Evolutionary conservation across 1,140 invertebrate species (phyloP), one percentile per base, ranked within the genome.

Genomic region (Drosophila equinoxialis): DNA sequence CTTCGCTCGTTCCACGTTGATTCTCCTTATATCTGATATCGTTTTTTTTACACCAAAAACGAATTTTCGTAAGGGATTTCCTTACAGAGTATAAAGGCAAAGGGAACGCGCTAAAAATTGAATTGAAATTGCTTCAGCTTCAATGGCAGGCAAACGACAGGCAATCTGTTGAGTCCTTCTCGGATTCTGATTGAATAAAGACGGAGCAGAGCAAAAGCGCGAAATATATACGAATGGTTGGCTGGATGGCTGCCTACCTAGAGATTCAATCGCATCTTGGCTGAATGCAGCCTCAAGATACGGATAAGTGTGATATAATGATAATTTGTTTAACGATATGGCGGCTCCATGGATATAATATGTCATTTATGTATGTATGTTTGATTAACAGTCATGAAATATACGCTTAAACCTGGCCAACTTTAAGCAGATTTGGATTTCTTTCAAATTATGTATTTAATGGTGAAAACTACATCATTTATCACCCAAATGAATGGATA

Each of bases 41-140:
- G 17, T 13, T 14, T 45, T 64, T 71, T 68, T 77, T 60, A 62
- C 64, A 71, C 35, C 68, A 82, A 79, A 87, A 74, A 65, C 76
- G 65, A 79, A 86, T 17, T 17, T 17, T 17, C 17, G 17, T 17
- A 17, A 17, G 17, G 17, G 17, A 86, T 83, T 86, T 79, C 79
- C 77, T 79, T 73, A 74, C 70, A 70, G 78, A 74, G 69, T 73
- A 80, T 51, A 30, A 30, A 30, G 45, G 45, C n/a, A 11, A 11
- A 23, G 30, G 30, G 30, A 77, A 74, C 69, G 58, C 76, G 67
- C 84, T 80, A 81, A 78, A 89, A 89, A 89, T 89, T 90, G 77
- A 89, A 89, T 89, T 89, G 84, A 74, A 89, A 89, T 84, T 79
- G 77, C 84, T 89, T 81, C 80, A 78, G 81, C 80, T 87, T 77